These are phyloP conservation scores for Xylocampa areola DNA, from an alignment of 2,888 invertebrate genomes.

Conservation along the genomic window DNA sequence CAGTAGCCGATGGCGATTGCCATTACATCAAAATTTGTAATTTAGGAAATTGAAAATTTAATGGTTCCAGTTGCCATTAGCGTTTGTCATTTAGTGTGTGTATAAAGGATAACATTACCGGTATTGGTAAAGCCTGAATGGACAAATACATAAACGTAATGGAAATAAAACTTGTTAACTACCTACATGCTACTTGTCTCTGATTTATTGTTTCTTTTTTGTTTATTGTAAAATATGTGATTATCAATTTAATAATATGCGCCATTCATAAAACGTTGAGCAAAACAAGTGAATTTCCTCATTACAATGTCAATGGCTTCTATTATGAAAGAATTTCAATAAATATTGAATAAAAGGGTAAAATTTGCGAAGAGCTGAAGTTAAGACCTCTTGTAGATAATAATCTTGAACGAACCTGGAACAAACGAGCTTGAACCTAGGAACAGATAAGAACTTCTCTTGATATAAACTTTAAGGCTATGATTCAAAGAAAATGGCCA, in stretches of 20 bases:
- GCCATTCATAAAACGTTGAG: background rate
- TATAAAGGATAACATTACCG: background rate
- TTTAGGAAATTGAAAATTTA: conserved; percentile 32
- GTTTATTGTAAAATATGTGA: background rate
- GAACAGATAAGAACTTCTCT: conserved; percentile 68
- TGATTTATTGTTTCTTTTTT: too few relatives aligned
- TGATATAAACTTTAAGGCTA: conserved; percentile 60
- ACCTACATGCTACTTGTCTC: too few relatives aligned
- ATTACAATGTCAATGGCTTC: conserved; percentile 1
- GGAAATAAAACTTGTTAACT: too few relatives aligned
- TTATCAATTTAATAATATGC: too few relatives aligned
- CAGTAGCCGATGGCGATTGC: conserved; percentile 27
- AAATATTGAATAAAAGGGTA: conserved; percentile 53
- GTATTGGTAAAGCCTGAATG: background rate
- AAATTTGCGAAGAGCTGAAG: conserved; percentile 51
- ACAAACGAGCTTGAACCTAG: conserved; percentile 64
- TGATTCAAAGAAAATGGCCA: conserved; percentile 60
- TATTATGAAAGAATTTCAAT: conserved; percentile 41
- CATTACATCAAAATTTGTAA: conserved; percentile 31
- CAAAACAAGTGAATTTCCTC: conserved; percentile 9
- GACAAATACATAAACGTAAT: too few relatives aligned
- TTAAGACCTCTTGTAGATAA: conserved; percentile 55
- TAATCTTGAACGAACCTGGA: conserved; percentile 61
- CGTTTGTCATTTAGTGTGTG: conserved; percentile 18
- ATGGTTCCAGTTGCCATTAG: conserved; percentile 14